Conservation (phyloP, 2,797 vertebrate genomes). For the Pseudotriccus pelzelni region DNA sequence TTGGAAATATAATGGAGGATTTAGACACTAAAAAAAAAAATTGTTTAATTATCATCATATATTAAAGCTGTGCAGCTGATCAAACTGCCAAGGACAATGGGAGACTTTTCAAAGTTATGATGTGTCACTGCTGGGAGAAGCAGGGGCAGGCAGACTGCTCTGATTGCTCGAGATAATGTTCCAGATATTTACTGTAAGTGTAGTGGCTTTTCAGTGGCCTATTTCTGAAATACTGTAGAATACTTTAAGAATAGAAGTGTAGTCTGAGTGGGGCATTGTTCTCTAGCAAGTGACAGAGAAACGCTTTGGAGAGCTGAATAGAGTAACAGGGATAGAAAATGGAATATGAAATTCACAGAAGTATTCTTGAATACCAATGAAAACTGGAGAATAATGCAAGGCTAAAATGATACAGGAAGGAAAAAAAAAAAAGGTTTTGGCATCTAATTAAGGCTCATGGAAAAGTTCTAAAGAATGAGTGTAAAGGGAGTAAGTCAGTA, state of each 20-base stretch:
- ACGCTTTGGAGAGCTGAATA: conserved; percentile 43
- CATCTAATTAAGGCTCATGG: neutral
- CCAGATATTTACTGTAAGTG: conserved; percentile 42
- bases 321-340: conserved; percentile 32
- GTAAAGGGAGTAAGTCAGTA: neutral
- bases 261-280: conserved; percentile 59
- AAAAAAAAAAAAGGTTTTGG: conserved; percentile 40
- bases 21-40: neutral
- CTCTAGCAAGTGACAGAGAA: conserved; percentile 34
- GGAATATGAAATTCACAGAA: conserved; percentile 40
- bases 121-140: conserved; percentile 38
- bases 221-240: conserved; percentile 48
- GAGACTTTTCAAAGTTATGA: conserved; percentile 7
- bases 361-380: conserved; percentile 47
- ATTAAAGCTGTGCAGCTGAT: conserved; percentile 15
- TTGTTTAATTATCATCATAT: neutral
- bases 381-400: conserved; percentile 30
- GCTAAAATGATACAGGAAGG: conserved; percentile 13
- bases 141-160: conserved; percentile 26
- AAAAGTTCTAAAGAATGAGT: conserved; percentile 18
- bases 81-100: neutral
- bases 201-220: conserved; percentile 47
- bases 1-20: neutral
- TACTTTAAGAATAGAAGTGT: conserved; percentile 52
- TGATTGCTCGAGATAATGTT: conserved; percentile 57